Conservation (phyloP, 1,140 invertebrate genomes). For the Scaptodrosophila lebanonensis region DNA sequence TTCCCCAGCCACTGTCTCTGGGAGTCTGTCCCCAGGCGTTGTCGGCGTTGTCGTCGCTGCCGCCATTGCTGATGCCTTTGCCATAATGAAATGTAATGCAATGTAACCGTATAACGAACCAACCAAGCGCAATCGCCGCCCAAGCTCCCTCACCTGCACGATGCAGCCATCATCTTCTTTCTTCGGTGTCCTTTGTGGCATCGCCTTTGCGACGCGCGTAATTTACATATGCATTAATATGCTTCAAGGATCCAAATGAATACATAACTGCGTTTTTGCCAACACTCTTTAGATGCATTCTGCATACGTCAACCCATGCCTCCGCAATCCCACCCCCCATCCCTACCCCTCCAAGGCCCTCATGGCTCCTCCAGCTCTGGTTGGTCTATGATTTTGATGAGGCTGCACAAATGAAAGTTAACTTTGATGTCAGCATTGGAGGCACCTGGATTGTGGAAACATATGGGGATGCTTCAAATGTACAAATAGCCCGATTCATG, state of each 20-base stretch:
- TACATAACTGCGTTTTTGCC: conserved; percentile 16
- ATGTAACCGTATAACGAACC: conserved; percentile 69
- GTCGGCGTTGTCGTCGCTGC: neutral
- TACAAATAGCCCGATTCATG: too few relatives aligned
- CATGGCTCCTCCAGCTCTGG: too few relatives aligned
- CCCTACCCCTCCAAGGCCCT: too few relatives aligned
- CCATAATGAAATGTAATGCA: conserved; percentile 52
- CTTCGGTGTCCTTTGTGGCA: conserved; percentile 14
- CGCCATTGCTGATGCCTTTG: conserved; percentile 4
- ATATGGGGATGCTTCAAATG: too few relatives aligned
- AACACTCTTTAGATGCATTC: neutral
- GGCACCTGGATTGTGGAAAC: too few relatives aligned
- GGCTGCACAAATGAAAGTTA: too few relatives aligned
- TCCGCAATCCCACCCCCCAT: too few relatives aligned
- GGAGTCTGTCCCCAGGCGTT: too few relatives aligned
- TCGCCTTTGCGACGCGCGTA: conserved; percentile 23
- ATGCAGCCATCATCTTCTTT: conserved; percentile 25
- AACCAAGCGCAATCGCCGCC: conserved; percentile 48
- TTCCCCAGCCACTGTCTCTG: conserved; percentile 13
- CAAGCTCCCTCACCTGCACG: neutral
- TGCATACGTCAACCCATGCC: neutral
- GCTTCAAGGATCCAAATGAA: conserved; percentile 45
- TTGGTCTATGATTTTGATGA: too few relatives aligned
- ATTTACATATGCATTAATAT: conserved; percentile 68
- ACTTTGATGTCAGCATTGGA: too few relatives aligned